Evolutionary conservation across 2,888 invertebrate species (phyloP), one percentile per base, ranked within the genome.

Genomic region (Steinernema carpocapsae): DNA sequence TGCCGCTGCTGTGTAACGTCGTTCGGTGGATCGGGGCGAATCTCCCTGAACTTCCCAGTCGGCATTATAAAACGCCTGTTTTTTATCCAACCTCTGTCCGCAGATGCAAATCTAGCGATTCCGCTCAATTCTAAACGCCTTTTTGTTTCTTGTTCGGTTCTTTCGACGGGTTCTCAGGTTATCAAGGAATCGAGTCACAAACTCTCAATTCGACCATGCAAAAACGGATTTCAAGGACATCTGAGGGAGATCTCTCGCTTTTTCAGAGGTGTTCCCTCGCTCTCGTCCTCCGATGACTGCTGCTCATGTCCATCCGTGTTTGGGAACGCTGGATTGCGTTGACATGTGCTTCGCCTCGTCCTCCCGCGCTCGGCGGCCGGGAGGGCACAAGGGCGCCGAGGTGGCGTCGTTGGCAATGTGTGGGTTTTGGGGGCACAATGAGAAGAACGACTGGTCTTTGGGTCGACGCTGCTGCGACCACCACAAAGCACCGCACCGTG

Each of bases 161-260:
- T 17, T 48, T 48, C 43, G 17, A 17, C 4, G 37, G 37, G n/a
- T 48, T 48, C 48, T 14, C 48, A 48, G 48, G 48, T 48, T 14
- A 48, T 17, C 19, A 7, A 2, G 48, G 48, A 48, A 48, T 17
- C 48, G 48, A 14, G 48, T 48, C 14, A 19, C 3, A 48, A 48
- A 17, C 48, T 19, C 3, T 3, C 48, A 48, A n/a, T 48, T 48
- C 19, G 4, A 14, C 2, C 4, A 19, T 4, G 48, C 19, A 48
- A 48, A 48, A 48, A 48, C 48, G 48, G 48, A 14, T 48, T 14
- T 48, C 48, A 48, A 48, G 48, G 48, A 48, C 48, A 48, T 37
- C 48, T 14, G 43, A 43, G 7, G 43, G 43, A 7, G 43, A 43
- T 14, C 43, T 43, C 43, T 7, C 10, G 10, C 10, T 43, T n/a